Evolutionary conservation across 2,797 vertebrate species (phyloP), one percentile per base, ranked within the genome.

Genomic region (Microhierax caerulescens): DNA sequence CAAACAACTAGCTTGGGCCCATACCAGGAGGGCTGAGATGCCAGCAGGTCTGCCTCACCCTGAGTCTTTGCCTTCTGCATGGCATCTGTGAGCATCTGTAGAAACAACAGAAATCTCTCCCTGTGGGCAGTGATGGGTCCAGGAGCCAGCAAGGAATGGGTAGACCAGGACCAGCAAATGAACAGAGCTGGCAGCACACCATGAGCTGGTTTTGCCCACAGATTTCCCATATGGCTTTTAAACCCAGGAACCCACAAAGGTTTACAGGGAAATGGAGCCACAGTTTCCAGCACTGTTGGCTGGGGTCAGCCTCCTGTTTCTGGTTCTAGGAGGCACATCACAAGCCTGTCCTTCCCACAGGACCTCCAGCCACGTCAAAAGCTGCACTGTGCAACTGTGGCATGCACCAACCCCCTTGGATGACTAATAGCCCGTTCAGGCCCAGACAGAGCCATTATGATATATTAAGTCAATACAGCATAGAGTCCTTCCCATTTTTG

Each of bases 1-100:
- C 1, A 5, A 32, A 9, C 13, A 43, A n/a, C 30, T 5, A 11
- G 4, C 68, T 9, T 47, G 61, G 72, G 30, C 13, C 39, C 5
- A 5, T 4, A 8, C 25, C 30, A 18, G 64, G 13, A 73, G 28
- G 6, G 17, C 10, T 32, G n/a, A 30, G 67, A 37, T 37, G 37
- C 11, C 41, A 21, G 9, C 0, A 36, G 14, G 3, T 75, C 61
- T 90, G n/a, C 39, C 30, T 70, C 41, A 72, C 7, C 36, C 34
- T 9, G n/a, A 39, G 11, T 24, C 76, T 63, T 22, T 14, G 12
- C 4, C 61, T 87, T 51, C 64, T 53, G 20, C 4, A 0, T 6
- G 6, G 30, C 18, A 19, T 32, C 67, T 60, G 6, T 37, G 39
- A 27, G 15, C 3, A 3, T 2, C 4, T 0, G 1, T 0, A 17